Conservation (phyloP, 1,140 invertebrate genomes). For the Euwallacea similis region DNA sequence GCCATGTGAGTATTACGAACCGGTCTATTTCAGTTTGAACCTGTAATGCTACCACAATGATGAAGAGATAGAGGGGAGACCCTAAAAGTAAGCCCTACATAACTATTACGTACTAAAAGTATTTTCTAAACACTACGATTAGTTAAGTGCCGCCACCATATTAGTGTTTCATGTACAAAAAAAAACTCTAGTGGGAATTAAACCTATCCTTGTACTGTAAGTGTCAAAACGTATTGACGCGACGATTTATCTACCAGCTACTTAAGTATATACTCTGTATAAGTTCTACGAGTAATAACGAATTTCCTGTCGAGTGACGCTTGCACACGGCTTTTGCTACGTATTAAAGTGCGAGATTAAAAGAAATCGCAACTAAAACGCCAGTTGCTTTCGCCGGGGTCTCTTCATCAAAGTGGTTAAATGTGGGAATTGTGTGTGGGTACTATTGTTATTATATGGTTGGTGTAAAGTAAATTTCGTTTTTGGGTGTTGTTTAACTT, state of each 20-base stretch:
- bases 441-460: slow-evolving; percentile 51
- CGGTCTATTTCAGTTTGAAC: slow-evolving; percentile 47
- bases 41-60: slow-evolving; percentile 50
- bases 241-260: slow-evolving; percentile 43
- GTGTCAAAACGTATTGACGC: slow-evolving; percentile 37
- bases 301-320: no score
- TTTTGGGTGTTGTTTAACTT: slow-evolving; percentile 11
- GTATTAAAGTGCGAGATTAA: slow-evolving; percentile 1
- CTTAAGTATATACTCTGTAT: slow-evolving; percentile 48
- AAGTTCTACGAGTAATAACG: slow-evolving; percentile 1
- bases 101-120: slow-evolving; percentile 48
- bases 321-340: no score
- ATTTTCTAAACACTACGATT: slow-evolving; percentile 38
- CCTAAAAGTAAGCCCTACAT: slow-evolving; percentile 46
- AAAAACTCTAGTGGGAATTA: slow-evolving; percentile 50
- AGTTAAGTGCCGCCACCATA: slow-evolving; percentile 51
- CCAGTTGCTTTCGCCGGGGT: slow-evolving; percentile 16
- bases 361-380: background rate
- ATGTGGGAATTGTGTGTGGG: slow-evolving; percentile 50
- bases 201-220: slow-evolving; percentile 53
- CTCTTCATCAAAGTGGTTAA: slow-evolving; percentile 51
- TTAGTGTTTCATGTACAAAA: slow-evolving; percentile 53
- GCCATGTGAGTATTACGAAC: slow-evolving; percentile 38
- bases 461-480: slow-evolving; percentile 42
- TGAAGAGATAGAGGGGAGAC: slow-evolving; percentile 43